phyloP scores from a whole-genome alignment of 2,888 invertebrate genomes.

The Carabus problematicus region DNA sequence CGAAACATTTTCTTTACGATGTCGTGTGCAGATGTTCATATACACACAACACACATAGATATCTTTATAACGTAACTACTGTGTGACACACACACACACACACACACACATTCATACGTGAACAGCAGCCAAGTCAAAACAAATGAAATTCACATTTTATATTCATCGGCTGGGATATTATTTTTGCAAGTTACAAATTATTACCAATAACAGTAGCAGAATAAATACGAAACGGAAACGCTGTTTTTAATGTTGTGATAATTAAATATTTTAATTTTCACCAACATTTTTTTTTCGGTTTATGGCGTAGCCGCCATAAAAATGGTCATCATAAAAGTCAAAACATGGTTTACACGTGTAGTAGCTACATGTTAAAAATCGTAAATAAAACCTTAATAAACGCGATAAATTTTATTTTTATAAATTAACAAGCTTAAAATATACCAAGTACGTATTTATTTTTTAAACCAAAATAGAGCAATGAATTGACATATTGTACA shows the following conservation, averaged over 20 bases:
- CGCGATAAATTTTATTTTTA: not conserved
- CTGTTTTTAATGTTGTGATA: not conserved
- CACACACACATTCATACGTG: too few relatives aligned
- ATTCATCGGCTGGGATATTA: too few relatives aligned
- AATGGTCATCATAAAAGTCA: not conserved
- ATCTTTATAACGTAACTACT: too few relatives aligned
- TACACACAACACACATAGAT: too few relatives aligned
- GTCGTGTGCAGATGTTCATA: too few relatives aligned
- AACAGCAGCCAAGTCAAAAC: too few relatives aligned
- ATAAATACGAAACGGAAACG: not conserved
- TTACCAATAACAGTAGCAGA: not conserved
- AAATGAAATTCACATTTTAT: too few relatives aligned
- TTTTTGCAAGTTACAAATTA: too few relatives aligned
- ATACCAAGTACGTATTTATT: not conserved
- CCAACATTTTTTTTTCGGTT: not conserved
- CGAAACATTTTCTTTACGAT: too few relatives aligned
- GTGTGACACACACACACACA: too few relatives aligned
- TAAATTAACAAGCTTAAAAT: not conserved
- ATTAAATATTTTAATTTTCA: not conserved
- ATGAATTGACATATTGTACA: too few relatives aligned
- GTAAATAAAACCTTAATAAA: not conserved
- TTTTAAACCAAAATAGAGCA: too few relatives aligned
- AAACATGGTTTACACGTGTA: not conserved
- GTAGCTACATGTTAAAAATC: not conserved
- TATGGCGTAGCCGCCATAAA: not conserved